These are phyloP conservation scores for Talpa occidentalis DNA, from an alignment of 2,113 vertebrate genomes.

Conservation along the genomic window DNA sequence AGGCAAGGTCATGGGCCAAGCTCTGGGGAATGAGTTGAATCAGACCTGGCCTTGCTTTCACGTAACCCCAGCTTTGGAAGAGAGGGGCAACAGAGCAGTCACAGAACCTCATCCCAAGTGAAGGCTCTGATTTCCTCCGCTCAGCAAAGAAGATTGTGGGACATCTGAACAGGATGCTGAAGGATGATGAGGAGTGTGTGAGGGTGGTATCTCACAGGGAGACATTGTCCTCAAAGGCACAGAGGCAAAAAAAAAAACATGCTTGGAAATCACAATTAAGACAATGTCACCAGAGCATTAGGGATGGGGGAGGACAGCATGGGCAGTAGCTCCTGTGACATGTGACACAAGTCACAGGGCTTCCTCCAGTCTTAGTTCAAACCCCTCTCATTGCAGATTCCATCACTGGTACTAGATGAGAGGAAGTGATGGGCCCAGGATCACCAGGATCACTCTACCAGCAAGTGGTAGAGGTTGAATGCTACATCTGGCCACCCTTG, in stretches of 20 bases:
- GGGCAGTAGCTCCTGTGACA: neutral
- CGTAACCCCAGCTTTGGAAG: neutral
- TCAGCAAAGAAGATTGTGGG: neutral
- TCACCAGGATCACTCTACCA: neutral
- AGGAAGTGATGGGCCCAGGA: neutral
- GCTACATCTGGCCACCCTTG: neutral
- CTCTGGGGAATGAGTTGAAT: no score
- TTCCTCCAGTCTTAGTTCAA: neutral
- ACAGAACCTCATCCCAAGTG: rapidly evolving
- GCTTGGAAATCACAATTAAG: neutral
- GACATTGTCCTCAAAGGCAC: neutral
- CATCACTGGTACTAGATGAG: neutral
- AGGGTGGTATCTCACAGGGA: neutral
- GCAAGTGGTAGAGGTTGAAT: neutral
- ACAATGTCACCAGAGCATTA: neutral
- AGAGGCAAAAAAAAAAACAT: neutral
- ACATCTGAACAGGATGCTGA: neutral
- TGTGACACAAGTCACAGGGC: no score
- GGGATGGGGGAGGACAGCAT: neutral
- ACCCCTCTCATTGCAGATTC: neutral
- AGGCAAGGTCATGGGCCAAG: neutral
- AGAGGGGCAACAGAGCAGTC: neutral
- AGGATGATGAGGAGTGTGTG: neutral
- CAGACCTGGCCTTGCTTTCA: neutral
- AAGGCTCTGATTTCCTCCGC: no score